A percentile compares a stretch with the other conserved stretches of the same genome.
Evolutionary conservation across 2,113 vertebrate species (phyloP).

Genomic region (Xiphophorus maculatus): DNA sequence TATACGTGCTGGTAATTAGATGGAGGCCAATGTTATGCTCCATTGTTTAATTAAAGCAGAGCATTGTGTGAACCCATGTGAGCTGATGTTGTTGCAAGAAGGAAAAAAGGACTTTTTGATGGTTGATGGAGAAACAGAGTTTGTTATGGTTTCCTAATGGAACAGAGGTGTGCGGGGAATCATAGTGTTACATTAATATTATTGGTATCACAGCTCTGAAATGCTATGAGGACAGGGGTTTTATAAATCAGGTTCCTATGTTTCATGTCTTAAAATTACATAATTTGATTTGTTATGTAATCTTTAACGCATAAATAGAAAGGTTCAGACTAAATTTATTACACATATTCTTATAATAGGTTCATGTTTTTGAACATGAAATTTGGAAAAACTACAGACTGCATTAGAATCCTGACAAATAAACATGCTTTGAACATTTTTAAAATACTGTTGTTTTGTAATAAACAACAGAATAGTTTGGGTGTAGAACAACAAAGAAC

Average conservation of each 20-base stretch:
- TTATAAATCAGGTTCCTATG: too few species aligned
- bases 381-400: not conserved
- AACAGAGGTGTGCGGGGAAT: not conserved
- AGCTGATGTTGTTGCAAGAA: conserved; percentile 85
- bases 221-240: too few species aligned
- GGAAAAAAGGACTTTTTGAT: conserved; percentile 51
- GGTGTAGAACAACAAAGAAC: not conserved
- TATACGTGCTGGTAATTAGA: conserved; percentile 94
- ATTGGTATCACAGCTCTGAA: not conserved
- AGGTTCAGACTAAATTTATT: too few species aligned
- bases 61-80: conserved; percentile 80
- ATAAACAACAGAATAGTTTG: not conserved
- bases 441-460: not conserved
- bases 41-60: conserved; percentile 86
- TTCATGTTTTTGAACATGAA: not conserved
- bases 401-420: not conserved
- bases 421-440: not conserved
- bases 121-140: conserved; percentile 22
- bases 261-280: too few species aligned
- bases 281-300: too few species aligned
- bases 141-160: not conserved
- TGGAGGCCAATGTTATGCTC: conserved; percentile 86
- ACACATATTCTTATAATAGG: not conserved
- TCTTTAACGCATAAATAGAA: too few species aligned
- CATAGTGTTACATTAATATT: not conserved